A percentile compares a stretch with the other conserved stretches of the same genome.
Evolutionary conservation across 1,140 invertebrate genomes (phyloP).

Genomic region (Drosophila bifasciata): DNA sequence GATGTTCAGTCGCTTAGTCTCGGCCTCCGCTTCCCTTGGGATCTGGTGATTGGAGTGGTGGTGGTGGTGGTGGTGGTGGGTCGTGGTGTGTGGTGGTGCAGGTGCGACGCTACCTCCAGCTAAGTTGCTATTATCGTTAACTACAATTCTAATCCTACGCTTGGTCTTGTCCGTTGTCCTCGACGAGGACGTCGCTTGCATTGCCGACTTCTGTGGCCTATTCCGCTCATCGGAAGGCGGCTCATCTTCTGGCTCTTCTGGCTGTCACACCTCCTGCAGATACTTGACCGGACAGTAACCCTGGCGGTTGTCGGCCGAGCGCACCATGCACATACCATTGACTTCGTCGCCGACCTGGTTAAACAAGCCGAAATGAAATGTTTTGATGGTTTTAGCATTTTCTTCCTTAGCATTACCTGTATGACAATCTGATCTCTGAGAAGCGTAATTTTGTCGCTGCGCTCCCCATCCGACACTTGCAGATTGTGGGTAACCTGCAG

Average conservation of each 20-base stretch:
- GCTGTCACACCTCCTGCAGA: constrained; percentile 93
- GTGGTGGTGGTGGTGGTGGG: constrained; percentile 27
- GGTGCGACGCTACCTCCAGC: constrained; percentile 52
- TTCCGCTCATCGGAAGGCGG: constrained; percentile 65
- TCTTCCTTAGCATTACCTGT: constrained; percentile 83
- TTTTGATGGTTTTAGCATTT: not conserved
- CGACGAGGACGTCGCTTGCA: constrained; percentile 67
- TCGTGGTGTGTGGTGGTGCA: constrained; percentile 22
- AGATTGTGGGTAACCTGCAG: constrained; percentile 92
- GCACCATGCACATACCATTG: constrained; percentile 96
- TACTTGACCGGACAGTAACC: constrained; percentile 93
- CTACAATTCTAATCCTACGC: constrained; percentile 83
- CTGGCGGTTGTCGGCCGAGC: constrained; percentile 94
- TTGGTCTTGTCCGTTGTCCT: constrained; percentile 80
- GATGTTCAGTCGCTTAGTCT: constrained; percentile 74
- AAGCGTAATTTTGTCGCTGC: constrained; percentile 87
- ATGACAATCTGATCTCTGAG: constrained; percentile 90
- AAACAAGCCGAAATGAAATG: not conserved
- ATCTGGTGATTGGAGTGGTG: constrained; percentile 26
- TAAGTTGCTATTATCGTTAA: constrained; percentile 72
- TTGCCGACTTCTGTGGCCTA: constrained; percentile 74
- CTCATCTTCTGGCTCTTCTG: constrained; percentile 84
- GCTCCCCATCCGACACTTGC: constrained; percentile 87
- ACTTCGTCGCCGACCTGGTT: constrained; percentile 92
- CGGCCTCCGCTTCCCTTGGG: constrained; percentile 35